phyloP scores from a whole-genome alignment of 2,888 invertebrate genomes.

The Chrysolina haemoptera region DNA sequence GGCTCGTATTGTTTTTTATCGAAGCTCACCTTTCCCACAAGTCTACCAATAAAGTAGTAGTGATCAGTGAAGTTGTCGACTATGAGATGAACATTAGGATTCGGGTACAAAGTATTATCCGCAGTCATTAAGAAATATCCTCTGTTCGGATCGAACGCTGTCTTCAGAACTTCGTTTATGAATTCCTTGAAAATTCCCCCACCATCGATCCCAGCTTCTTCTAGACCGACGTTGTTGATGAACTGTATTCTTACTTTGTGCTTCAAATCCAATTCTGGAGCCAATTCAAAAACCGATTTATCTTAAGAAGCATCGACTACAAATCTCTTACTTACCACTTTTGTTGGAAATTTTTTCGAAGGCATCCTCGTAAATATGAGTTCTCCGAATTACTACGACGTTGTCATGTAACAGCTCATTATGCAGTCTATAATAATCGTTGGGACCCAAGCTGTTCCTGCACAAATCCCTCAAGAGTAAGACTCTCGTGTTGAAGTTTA shows the following conservation, averaged over 20 bases:
- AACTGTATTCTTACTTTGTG: constrained; percentile 90
- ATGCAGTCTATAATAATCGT: constrained; percentile 63
- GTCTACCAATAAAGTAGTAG: constrained; percentile 93
- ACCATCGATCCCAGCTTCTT: constrained; percentile 98
- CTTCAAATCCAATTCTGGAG: constrained; percentile 87
- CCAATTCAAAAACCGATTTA: not conserved
- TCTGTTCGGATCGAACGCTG: constrained; percentile 96
- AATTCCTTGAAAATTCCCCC: constrained; percentile 98
- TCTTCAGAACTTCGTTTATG: constrained; percentile 91
- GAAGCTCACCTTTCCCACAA: constrained; percentile 61
- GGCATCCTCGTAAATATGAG: constrained; percentile 98
- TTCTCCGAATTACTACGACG: constrained; percentile 82
- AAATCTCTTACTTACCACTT: constrained; percentile 78
- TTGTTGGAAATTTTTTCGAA: constrained; percentile 93
- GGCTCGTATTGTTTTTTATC: not conserved
- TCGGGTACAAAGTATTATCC: constrained; percentile 96
- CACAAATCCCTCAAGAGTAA: constrained; percentile 85
- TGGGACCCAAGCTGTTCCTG: constrained; percentile 65
- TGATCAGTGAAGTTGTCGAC: constrained; percentile 90
- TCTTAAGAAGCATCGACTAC: not conserved
- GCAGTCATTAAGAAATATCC: constrained; percentile 92
- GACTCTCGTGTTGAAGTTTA: constrained; percentile 92
- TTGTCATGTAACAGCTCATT: constrained; percentile 65
- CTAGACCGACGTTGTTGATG: constrained; percentile 90
- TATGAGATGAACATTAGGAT: constrained; percentile 91